Percentiles rank a stretch among this genome's conserved stretches.
These are phyloP conservation scores for Drosophila funebris DNA, from an alignment of 1,140 invertebrate species.

Conservation along the genomic window DNA sequence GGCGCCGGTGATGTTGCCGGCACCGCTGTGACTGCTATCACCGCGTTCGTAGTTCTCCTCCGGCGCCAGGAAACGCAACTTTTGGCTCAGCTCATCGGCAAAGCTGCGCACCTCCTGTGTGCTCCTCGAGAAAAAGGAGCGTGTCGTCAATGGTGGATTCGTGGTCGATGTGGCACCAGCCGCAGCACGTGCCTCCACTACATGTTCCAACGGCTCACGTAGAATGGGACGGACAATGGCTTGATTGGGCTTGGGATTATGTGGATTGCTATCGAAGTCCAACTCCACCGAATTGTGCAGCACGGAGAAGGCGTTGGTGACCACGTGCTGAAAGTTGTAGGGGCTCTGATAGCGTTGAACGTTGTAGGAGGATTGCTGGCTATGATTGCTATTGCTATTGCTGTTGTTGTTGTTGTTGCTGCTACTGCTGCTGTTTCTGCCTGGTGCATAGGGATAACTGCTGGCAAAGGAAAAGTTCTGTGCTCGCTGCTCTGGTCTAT, in stretches of 20 bases:
- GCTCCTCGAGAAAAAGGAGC: constrained; percentile 67
- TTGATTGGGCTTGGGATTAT: constrained; percentile 81
- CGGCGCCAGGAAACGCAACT: constrained; percentile 68
- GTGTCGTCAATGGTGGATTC: constrained; percentile 32
- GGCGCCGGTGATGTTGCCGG: constrained; percentile 48
- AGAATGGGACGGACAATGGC: constrained; percentile 85
- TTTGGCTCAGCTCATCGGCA: constrained; percentile 77
- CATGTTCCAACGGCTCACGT: constrained; percentile 50
- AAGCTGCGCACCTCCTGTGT: constrained; percentile 68
- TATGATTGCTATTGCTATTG: constrained; percentile 6
- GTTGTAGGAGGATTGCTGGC: constrained; percentile 39
- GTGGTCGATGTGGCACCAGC: constrained; percentile 17
- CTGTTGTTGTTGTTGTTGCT: constrained; percentile 10
- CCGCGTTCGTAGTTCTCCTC: constrained; percentile 64
- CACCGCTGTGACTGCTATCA: constrained; percentile 22
- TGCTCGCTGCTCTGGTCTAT: constrained; percentile 60
- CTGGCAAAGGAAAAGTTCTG: constrained; percentile 78
- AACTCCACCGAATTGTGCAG: constrained; percentile 62
- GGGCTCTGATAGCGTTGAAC: constrained; percentile 65
- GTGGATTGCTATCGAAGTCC: constrained; percentile 30
- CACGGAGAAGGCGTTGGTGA: constrained; percentile 69
- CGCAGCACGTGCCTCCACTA: constrained; percentile 1
- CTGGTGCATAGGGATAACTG: constrained; percentile 74
- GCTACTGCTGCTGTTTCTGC: constrained; percentile 27
- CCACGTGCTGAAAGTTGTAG: constrained; percentile 68